Conservation (phyloP, 2,888 invertebrate species). For the Dicyrtoma fusca region DNA sequence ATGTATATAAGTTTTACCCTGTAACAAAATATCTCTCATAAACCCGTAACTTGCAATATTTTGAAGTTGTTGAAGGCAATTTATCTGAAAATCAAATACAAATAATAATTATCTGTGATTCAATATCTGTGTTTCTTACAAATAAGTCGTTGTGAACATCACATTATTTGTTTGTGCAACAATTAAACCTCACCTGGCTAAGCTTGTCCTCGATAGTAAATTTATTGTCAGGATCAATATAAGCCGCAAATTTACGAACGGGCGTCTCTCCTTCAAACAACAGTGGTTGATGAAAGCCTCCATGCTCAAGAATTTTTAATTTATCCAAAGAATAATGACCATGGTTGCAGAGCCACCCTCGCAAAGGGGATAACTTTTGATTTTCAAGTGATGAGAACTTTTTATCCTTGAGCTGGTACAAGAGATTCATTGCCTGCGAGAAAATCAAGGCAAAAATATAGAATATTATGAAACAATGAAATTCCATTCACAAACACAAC, state of each 20-base stretch:
- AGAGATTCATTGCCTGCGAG: slow-evolving; percentile 87
- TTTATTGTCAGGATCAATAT: slow-evolving; percentile 89
- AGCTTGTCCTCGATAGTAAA: slow-evolving; percentile 88
- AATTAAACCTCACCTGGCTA: slow-evolving; percentile 87
- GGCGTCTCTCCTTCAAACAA: slow-evolving; percentile 85
- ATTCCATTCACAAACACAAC: neutral
- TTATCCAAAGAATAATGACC: slow-evolving; percentile 79
- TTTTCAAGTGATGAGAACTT: slow-evolving; percentile 76
- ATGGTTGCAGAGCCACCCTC: slow-evolving; percentile 84
- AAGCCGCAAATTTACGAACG: slow-evolving; percentile 84
- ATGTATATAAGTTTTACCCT: slow-evolving; percentile 82
- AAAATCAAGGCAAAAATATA: slow-evolving; percentile 37
- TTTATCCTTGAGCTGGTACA: slow-evolving; percentile 79
- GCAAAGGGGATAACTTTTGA: slow-evolving; percentile 80
- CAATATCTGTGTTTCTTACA: too few species aligned
- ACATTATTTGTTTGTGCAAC: too few species aligned
- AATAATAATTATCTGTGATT: too few species aligned
- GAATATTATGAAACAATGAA: neutral
- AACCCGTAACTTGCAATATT: slow-evolving; percentile 93
- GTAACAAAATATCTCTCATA: slow-evolving; percentile 77
- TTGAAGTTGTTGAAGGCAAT: slow-evolving; percentile 87
- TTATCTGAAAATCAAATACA: slow-evolving; percentile 70
- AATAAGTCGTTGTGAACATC: too few species aligned
- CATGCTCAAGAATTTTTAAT: slow-evolving; percentile 72
- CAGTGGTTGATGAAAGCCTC: slow-evolving; percentile 72